A percentile compares a stretch with the other conserved stretches of the same genome.
These are phyloP conservation scores for Alouatta palliata DNA, from an alignment of 2,113 vertebrate species.

Conservation along the genomic window DNA sequence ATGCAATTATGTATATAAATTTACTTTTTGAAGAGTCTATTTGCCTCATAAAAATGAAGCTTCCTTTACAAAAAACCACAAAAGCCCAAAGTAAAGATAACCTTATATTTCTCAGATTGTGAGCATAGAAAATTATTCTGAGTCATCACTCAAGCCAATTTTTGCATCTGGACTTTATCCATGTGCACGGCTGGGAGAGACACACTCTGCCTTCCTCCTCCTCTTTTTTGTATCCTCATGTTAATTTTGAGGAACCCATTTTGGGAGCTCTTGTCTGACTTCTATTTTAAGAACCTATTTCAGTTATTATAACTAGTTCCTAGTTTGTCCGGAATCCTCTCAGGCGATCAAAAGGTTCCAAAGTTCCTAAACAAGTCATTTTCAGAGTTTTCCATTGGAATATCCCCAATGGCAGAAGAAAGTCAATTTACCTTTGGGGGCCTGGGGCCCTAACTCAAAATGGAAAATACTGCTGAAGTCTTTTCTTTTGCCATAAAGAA, in stretches of 20 bases:
- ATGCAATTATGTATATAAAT: not conserved
- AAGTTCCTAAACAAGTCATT: slow-evolving; percentile 48
- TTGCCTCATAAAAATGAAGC: slow-evolving; percentile 21
- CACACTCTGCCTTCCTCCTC: not conserved
- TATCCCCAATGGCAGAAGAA: not conserved
- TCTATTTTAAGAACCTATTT: slow-evolving; percentile 66
- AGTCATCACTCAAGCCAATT: not conserved
- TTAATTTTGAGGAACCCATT: slow-evolving; percentile 35
- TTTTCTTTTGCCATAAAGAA: not conserved
- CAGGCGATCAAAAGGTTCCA: slow-evolving; percentile 48
- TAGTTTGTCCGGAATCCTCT: slow-evolving; percentile 58
- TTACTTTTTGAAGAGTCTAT: slow-evolving; percentile 24
- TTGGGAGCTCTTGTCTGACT: slow-evolving; percentile 27
- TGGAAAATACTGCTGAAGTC: not conserved
- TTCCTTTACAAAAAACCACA: slow-evolving; percentile 35
- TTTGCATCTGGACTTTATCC: not conserved
- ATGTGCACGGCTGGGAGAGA: not conserved
- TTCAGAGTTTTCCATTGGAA: slow-evolving; percentile 59
- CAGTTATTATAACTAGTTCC: slow-evolving; percentile 66
- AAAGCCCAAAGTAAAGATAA: not conserved
- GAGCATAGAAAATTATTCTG: not conserved
- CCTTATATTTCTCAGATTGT: not conserved
- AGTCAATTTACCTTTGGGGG: slow-evolving; percentile 2
- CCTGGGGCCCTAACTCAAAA: not conserved
- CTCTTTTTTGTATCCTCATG: not conserved